Evolutionary conservation across 2,888 invertebrate species (phyloP), one percentile per base, ranked within the genome.

Genomic region (Euphydryas editha): DNA sequence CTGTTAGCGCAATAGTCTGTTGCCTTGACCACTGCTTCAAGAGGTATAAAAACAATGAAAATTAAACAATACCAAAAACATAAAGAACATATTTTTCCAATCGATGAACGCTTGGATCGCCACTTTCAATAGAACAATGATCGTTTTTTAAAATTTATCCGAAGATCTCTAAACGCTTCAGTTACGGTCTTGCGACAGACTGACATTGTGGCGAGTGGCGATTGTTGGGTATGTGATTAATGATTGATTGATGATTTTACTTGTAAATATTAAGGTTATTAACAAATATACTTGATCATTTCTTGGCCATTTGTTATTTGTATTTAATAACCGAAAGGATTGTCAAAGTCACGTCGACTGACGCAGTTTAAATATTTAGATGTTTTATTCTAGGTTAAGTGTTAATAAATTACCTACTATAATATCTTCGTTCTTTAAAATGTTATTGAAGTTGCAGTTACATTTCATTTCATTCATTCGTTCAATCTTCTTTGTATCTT

Each of bases 31-130:
- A 24, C 24, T 51, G 21, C 36, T 24, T 24, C 21, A 21, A 15
- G 21, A 1, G 21, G 15, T 15, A 24, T 10, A 54, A 17, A 13
- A 36, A 54, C 54, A 30, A 54, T 54, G 21, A 30, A 30, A 54
- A 54, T 17, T n/a, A 36, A 54, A 54, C 54, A 54, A 54, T 51
- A 24, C 20, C 18, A 47, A 36, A 62, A 24, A 63, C 20, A 49
- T 24, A 42, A 51, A 42, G 58, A 51, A 59, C 57, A 64, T 64
- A 64, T 64, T 58, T 64, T 64, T 64, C 63, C 63, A 30, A 64
- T 64, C 58, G 51, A 42, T 39, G 63, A 51, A 44, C 30, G 20
- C n/a, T n/a, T 24, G 58, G 63, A 58, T 51, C 51, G 51, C 24
- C 21, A 47, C 10, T 37, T 20, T 63, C 30, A 58, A 64, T 64